Conservation (phyloP, 2,888 invertebrate genomes). For the Blastobasis lacticolella region DNA sequence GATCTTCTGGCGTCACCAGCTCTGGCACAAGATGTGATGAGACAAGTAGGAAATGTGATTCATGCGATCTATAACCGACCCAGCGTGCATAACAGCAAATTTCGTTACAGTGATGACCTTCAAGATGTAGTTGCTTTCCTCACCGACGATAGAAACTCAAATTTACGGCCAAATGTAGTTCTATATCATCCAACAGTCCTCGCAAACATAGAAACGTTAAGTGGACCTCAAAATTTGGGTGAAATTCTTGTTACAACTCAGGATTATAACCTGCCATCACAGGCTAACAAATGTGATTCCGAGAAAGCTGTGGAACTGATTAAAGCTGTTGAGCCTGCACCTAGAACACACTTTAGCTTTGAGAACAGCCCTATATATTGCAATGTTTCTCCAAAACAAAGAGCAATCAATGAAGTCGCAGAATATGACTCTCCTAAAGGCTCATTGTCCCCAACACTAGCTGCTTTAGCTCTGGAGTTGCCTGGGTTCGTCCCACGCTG, state of each 20-base stretch:
- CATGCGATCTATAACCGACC: constrained; percentile 18
- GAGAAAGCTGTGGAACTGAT: constrained; percentile 55
- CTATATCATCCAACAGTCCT: constrained; percentile 66
- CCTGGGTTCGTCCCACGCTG: constrained; percentile 64
- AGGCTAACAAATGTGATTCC: constrained; percentile 59
- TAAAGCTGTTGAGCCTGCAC: constrained; percentile 41
- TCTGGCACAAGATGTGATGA: constrained; percentile 26
- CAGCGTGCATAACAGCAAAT: constrained; percentile 24
- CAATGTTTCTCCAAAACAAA: constrained; percentile 42
- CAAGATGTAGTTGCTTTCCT: constrained; percentile 49
- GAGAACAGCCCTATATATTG: constrained; percentile 52
- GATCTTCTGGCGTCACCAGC: constrained; percentile 25
- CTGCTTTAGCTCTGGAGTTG: constrained; percentile 61
- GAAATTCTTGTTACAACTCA: constrained; percentile 40
- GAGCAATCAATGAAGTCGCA: constrained; percentile 20
- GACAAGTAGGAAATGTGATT: constrained; percentile 48
- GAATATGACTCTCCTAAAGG: constrained; percentile 23
- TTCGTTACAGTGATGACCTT: constrained; percentile 56
- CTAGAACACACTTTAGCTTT: constrained; percentile 36
- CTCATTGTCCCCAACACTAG: constrained; percentile 57
- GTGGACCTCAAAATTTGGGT: constrained; percentile 28
- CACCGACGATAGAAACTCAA: constrained; percentile 38
- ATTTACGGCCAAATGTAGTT: constrained; percentile 52
- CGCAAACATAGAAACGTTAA: constrained; percentile 44
- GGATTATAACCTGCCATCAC: constrained; percentile 25